Evolutionary conservation across 2,797 vertebrate genomes (phyloP).

Genomic region (Danio kyathit): DNA sequence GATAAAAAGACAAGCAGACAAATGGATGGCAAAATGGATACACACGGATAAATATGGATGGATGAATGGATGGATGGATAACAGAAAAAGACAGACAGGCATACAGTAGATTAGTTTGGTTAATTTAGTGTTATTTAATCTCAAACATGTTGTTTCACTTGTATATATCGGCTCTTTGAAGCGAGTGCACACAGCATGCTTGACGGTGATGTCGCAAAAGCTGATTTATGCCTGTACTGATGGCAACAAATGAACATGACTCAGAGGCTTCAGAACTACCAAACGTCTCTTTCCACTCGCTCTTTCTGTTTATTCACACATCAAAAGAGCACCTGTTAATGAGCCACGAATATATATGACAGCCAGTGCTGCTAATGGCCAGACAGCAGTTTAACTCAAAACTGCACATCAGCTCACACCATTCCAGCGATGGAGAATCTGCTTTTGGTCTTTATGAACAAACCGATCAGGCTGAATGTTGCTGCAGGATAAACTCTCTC

Average conservation of each 20-base stretch:
- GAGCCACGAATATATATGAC: conserved; percentile 19
- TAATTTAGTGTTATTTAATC: not conserved
- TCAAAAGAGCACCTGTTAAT: conserved; percentile 31
- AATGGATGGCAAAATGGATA: no score
- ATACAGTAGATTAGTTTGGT: no score
- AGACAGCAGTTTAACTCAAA: conserved; percentile 64
- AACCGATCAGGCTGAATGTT: not conserved
- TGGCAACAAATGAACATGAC: conserved; percentile 37
- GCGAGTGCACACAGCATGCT: not conserved
- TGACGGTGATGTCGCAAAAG: conserved; percentile 26
- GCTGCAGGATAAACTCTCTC: not conserved
- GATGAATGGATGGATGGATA: not conserved
- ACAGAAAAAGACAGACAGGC: no score
- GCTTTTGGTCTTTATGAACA: not conserved
- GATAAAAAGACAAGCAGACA: no score
- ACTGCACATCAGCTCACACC: conserved; percentile 3
- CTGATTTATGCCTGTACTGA: conserved; percentile 37
- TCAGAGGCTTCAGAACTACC: conserved; percentile 17
- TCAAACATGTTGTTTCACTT: not conserved
- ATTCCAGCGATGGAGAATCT: not conserved
- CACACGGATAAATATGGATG: no score
- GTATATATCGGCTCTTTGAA: conserved; percentile 13
- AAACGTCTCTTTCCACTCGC: conserved; percentile 26
- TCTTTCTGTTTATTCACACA: conserved; percentile 21
- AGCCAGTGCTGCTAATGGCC: conserved; percentile 9